phyloP scores from a whole-genome alignment of 2,113 vertebrate genomes.

The Pontoporia blainvillei region DNA sequence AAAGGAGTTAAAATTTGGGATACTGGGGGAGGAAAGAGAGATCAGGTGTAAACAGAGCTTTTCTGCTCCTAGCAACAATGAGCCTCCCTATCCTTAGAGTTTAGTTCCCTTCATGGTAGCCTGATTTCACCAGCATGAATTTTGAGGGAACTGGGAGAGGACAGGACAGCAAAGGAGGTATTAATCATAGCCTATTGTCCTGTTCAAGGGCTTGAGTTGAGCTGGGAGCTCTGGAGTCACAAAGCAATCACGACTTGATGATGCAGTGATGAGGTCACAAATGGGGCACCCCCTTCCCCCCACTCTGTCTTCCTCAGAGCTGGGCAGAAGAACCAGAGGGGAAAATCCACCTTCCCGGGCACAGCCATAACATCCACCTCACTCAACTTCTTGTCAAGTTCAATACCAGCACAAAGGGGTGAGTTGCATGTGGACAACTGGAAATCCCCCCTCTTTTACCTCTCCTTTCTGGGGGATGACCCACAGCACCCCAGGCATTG shows the following conservation, averaged over 20 bases:
- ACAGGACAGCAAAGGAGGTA: neutral
- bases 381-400: constrained; percentile 34
- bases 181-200: neutral
- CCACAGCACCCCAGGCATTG: neutral
- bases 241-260: constrained; percentile 33
- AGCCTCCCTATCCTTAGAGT: neutral
- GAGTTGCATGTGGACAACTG: constrained; percentile 1
- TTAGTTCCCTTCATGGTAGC: neutral
- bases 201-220: neutral
- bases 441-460: neutral
- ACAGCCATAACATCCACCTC: constrained; percentile 15
- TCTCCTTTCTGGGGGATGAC: neutral
- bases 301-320: neutral
- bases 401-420: constrained; percentile 41
- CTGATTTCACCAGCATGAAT: neutral
- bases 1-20: neutral
- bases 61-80: neutral
- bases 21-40: neutral
- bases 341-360: constrained; percentile 36
- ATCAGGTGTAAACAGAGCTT: neutral
- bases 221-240: neutral
- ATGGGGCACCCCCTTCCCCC: too few species aligned
- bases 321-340: constrained; percentile 19
- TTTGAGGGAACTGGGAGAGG: neutral
- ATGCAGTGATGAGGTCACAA: constrained; percentile 65